Percentiles rank a stretch among this genome's conserved stretches.
These are phyloP conservation scores for Nicator chloris DNA, from an alignment of 2,113 vertebrate species.

Conservation along the genomic window DNA sequence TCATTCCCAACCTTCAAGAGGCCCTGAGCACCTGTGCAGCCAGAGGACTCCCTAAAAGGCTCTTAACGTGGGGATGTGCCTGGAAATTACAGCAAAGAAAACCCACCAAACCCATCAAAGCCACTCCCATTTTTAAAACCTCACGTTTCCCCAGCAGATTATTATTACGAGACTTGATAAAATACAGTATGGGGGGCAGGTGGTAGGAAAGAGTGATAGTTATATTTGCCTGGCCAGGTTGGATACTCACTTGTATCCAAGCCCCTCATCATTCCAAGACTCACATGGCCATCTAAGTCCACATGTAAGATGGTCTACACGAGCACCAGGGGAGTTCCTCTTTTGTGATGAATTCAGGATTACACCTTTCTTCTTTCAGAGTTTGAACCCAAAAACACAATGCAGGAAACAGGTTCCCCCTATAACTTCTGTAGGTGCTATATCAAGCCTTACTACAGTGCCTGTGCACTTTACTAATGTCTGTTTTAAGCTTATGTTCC, in stretches of 20 bases:
- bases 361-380: neutral
- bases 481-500: neutral
- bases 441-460: neutral
- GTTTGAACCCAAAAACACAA: neutral
- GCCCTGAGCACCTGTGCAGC: slow-evolving; percentile 25
- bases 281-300: neutral
- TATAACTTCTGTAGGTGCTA: neutral
- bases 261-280: neutral
- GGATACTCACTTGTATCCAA: neutral
- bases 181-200: neutral
- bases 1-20: slow-evolving; percentile 1
- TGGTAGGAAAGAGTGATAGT: neutral
- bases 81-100: neutral
- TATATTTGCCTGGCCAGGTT: neutral
- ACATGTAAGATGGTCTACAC: neutral
- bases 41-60: neutral
- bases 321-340: neutral
- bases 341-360: neutral
- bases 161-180: neutral
- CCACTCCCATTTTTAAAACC: neutral
- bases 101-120: neutral
- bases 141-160: neutral
- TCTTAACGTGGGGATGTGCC: neutral
- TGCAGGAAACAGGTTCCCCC: neutral
- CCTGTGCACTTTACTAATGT: neutral